These are phyloP conservation scores for Heliconius melpomene DNA, from an alignment of 1,140 invertebrate species.

Conservation along the genomic window DNA sequence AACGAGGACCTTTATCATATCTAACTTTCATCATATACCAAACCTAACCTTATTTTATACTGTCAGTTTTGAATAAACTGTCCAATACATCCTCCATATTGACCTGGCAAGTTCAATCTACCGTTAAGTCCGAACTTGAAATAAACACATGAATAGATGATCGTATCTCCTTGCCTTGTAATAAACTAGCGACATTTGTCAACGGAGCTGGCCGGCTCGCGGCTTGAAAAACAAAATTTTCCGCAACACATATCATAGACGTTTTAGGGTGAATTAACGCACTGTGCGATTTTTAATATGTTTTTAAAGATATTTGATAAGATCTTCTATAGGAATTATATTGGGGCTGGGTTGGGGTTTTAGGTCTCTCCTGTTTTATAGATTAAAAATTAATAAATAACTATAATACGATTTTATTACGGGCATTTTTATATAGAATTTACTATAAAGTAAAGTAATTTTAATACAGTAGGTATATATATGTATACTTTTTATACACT, in stretches of 20 bases:
- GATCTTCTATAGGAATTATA: too few relatives aligned
- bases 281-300: slow-evolving; percentile 36
- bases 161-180: slow-evolving; percentile 35
- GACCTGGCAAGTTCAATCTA: slow-evolving; percentile 6
- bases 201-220: slow-evolving; percentile 47
- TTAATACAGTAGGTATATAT: too few relatives aligned
- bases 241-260: slow-evolving; percentile 77
- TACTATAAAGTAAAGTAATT: too few relatives aligned
- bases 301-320: too few relatives aligned
- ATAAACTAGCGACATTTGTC: slow-evolving; percentile 73
- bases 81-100: neutral
- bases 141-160: slow-evolving; percentile 12
- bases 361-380: too few relatives aligned
- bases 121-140: neutral
- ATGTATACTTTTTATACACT: too few relatives aligned
- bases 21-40: neutral
- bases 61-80: neutral
- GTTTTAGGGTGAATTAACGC: slow-evolving; percentile 52
- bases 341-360: too few relatives aligned
- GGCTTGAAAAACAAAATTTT: slow-evolving; percentile 78
- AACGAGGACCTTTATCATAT: neutral
- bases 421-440: too few relatives aligned
- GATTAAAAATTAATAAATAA: too few relatives aligned
- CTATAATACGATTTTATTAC: too few relatives aligned
- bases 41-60: neutral